These are phyloP conservation scores for Uromys caudimaculatus DNA, from an alignment of 2,797 vertebrate genomes.

Conservation along the genomic window DNA sequence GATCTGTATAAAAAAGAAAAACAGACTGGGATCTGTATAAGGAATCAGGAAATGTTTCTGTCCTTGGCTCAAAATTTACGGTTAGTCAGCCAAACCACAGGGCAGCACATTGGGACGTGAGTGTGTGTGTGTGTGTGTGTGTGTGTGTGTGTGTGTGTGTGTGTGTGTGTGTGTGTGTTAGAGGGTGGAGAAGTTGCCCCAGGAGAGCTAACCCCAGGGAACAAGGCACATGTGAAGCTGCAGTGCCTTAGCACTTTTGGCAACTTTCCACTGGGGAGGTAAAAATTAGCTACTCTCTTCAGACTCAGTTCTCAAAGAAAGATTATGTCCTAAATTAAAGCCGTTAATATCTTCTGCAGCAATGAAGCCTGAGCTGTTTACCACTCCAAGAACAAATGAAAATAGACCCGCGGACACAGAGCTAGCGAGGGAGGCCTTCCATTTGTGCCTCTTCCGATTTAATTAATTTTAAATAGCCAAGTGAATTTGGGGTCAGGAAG, in stretches of 20 bases:
- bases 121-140: not conserved
- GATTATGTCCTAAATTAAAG: slow-evolving; percentile 27
- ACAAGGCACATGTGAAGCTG: not conserved
- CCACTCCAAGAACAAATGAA: not conserved
- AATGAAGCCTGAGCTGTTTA: not conserved
- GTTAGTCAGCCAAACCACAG: not conserved
- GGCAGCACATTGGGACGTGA: not conserved
- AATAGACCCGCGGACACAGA: not conserved
- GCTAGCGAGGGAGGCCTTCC: not conserved
- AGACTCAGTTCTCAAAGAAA: slow-evolving; percentile 42
- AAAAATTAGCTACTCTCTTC: slow-evolving; percentile 45
- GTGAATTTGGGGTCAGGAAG: not conserved
- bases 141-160: not conserved
- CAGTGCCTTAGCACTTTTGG: not conserved
- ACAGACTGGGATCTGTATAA: not conserved
- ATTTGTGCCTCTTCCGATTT: slow-evolving; percentile 38
- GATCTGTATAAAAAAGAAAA: not conserved
- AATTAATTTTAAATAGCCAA: slow-evolving; percentile 57
- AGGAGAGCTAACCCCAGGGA: not conserved
- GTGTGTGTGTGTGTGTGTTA: not conserved
- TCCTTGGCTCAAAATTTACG: not conserved
- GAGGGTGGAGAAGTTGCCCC: not conserved
- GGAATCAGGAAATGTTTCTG: slow-evolving; percentile 6
- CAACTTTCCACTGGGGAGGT: not conserved
- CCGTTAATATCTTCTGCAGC: not conserved